phyloP scores from a whole-genome alignment of 2,888 invertebrate genomes.

The Eupeodes luniger region DNA sequence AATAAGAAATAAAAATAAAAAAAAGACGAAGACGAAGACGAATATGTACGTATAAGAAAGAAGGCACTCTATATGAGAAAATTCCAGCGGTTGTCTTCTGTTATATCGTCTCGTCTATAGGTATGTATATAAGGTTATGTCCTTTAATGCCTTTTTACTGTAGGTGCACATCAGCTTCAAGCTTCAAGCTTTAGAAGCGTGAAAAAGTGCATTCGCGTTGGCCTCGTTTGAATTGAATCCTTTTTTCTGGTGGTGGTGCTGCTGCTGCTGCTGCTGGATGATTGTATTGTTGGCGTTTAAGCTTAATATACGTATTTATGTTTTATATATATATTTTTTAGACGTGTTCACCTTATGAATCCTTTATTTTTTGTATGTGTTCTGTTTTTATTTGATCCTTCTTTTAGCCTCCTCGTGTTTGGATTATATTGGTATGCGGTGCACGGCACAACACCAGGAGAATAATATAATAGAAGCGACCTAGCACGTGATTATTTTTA shows the following conservation, averaged over 20 bases:
- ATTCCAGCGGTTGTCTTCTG: conserved; percentile 62
- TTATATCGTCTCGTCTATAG: not conserved
- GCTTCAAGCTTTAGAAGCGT: not conserved
- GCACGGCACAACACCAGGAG: not conserved
- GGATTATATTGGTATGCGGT: not conserved
- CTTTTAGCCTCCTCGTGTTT: not conserved
- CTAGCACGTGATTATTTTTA: conserved; percentile 37
- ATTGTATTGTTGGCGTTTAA: conserved; percentile 61
- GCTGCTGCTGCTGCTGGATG: conserved; percentile 28
- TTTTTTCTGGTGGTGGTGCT: not conserved
- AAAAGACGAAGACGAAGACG: not conserved
- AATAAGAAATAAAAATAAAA: not conserved
- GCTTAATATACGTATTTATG: conserved; percentile 33
- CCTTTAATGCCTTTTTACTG: conserved; percentile 22
- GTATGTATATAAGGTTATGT: conserved; percentile 20
- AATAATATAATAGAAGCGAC: conserved; percentile 12
- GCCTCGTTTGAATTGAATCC: conserved; percentile 62
- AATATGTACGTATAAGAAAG: not conserved
- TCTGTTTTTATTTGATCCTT: not conserved
- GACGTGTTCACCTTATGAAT: conserved; percentile 57
- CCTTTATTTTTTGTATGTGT: conserved; percentile 5
- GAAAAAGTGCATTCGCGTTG: conserved; percentile 70
- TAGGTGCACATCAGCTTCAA: conserved; percentile 13
- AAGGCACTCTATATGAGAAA: conserved; percentile 18
- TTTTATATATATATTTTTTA: conserved; percentile 4